Base-by-base conservation (phyloP, 2,113 vertebrate species). In the Psittacara wagleri region DNA sequence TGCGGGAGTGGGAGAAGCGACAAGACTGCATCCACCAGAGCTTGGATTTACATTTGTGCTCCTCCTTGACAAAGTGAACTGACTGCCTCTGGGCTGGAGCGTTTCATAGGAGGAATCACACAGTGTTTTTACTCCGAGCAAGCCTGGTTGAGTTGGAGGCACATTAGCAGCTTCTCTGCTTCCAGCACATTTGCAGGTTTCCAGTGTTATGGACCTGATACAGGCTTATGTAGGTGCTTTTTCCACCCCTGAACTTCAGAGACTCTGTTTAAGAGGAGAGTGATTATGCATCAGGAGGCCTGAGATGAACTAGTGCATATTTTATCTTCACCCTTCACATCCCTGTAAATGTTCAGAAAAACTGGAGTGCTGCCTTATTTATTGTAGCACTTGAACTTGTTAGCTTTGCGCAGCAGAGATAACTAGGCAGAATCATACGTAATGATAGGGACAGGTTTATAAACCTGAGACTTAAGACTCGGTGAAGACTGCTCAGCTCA, bases 401-500 rank as follows among this genome's bases (percentile, higher is more conserved):
- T 57, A 67, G 27, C 17, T 27, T 41, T 83, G 73, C 27, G 11
- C 11, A 25, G 13, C 14, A 7, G 14, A 17, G 3, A 2, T 55
- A 37, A 29, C 9, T n/a, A 23, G 15, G 59, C 44, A 72, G 31
- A 49, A 5, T 17, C 2, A 2, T 83, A 12, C 0, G 0, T 57
- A 33, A 7, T 51, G 31, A 43, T 7, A 70, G 62, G 77, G 39
- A 6, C 20, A 13, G 25, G 15, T 22, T 51, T 54, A 27, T 29
- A 28, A 86, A 83, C 4, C 3, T 59, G 20, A 46, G 77, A 72
- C 18, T 15, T 20, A 11, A 73, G 17, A 17, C 4, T 0, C 0
- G 7, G 12, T 54, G 31, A 67, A 51, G n/a, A n/a, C 57, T 15
- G 22, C 43, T 80, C 19, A n/a, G 43, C 43, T 93, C 16, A 57